Evolutionary conservation across 1,140 invertebrate genomes (phyloP).

Genomic region (Philopotamus ludificatus): DNA sequence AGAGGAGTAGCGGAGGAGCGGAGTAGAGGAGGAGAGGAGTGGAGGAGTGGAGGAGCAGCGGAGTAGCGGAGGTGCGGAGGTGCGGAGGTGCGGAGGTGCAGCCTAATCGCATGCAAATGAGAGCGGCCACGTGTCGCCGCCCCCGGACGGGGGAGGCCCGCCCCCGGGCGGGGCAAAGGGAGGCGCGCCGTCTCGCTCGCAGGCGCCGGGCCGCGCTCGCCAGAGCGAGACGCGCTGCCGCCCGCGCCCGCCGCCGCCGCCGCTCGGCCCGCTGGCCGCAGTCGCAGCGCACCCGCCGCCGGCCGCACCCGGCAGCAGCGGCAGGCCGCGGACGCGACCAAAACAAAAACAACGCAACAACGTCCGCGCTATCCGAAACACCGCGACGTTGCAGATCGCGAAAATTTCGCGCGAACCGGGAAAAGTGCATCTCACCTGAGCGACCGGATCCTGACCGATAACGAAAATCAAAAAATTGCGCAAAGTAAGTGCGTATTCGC

Average conservation of each 20-base stretch:
- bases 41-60: too few relatives aligned
- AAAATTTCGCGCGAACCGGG: neutral
- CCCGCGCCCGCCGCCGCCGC: slow-evolving; percentile 16
- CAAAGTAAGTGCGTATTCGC: neutral
- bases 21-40: too few relatives aligned
- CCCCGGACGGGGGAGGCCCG: slow-evolving; percentile 39
- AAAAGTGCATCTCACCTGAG: neutral
- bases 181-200: slow-evolving; percentile 45
- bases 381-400: neutral
- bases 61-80: slow-evolving; percentile 40
- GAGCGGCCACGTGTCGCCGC: slow-evolving; percentile 40
- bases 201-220: slow-evolving; percentile 46
- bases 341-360: too few relatives aligned
- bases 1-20: too few relatives aligned
- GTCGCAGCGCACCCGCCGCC: slow-evolving; percentile 22
- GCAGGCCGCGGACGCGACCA: neutral
- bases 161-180: slow-evolving; percentile 23
- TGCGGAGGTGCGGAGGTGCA: neutral
- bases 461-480: too few relatives aligned
- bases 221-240: neutral
- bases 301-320: neutral
- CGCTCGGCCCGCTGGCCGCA: slow-evolving; percentile 40
- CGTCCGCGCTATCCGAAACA: too few relatives aligned
- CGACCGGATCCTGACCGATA: too few relatives aligned
- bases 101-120: neutral